Evolutionary conservation across 2,888 invertebrate species (phyloP).

Genomic region (Trimorus sp.): DNA sequence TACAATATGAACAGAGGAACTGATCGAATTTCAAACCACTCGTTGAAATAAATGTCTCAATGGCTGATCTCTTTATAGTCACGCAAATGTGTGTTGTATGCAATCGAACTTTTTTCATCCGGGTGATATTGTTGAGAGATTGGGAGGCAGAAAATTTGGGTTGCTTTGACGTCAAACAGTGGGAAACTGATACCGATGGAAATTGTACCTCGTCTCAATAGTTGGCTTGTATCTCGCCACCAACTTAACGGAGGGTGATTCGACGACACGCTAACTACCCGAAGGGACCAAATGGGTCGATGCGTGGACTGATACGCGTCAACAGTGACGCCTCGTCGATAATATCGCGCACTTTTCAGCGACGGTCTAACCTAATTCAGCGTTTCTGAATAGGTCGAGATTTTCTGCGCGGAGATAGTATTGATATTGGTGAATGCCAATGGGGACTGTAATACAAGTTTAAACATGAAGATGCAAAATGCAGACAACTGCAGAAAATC

Average conservation of each 20-base stretch:
- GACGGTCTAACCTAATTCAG: slow-evolving; percentile 36
- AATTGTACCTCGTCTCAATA: slow-evolving; percentile 27
- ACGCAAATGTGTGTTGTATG: too few species aligned
- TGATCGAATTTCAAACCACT: too few species aligned
- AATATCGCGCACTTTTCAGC: slow-evolving; percentile 37
- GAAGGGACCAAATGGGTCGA: slow-evolving; percentile 62
- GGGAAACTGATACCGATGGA: slow-evolving; percentile 33
- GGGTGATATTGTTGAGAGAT: neutral
- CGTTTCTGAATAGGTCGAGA: slow-evolving; percentile 2
- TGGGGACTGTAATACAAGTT: neutral
- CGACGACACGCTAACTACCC: slow-evolving; percentile 55
- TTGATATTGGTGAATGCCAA: neutral
- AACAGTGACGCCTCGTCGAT: slow-evolving; percentile 45
- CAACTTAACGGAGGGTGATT: slow-evolving; percentile 59
- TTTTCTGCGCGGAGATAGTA: slow-evolving; percentile 16
- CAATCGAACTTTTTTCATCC: neutral
- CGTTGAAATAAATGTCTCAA: neutral
- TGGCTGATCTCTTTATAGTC: too few species aligned
- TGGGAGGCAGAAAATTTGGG: neutral
- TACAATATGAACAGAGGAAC: too few species aligned
- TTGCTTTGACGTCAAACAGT: slow-evolving; percentile 19
- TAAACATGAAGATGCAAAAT: too few species aligned
- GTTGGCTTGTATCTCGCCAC: slow-evolving; percentile 34
- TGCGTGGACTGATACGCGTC: slow-evolving; percentile 54
- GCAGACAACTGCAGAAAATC: too few species aligned